Percentiles rank a stretch among this genome's conserved stretches.
These are phyloP conservation scores for Pseudolaguvia tuberculata DNA, from an alignment of 2,113 vertebrate genomes.

Conservation along the genomic window DNA sequence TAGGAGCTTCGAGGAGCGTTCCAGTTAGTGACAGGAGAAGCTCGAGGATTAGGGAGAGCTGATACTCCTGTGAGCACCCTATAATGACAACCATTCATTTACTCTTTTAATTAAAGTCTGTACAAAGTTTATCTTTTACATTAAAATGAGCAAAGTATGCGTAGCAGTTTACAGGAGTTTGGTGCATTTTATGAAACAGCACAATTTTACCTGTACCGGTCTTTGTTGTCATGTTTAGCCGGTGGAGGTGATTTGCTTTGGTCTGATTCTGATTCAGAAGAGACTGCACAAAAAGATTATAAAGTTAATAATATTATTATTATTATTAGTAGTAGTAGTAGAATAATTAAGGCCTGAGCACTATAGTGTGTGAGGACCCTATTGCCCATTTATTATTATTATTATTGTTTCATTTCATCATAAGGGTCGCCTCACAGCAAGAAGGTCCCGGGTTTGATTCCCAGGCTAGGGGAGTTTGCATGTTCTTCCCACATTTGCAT, in stretches of 20 bases:
- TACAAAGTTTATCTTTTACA: neutral
- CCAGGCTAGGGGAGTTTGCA: too few relatives aligned
- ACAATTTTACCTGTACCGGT: constrained; percentile 65
- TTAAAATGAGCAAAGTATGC: neutral
- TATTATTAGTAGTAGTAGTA: neutral
- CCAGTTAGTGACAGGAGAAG: constrained; percentile 57
- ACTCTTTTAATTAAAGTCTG: neutral
- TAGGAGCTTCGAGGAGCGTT: constrained; percentile 47
- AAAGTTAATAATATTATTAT: neutral
- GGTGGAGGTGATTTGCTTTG: constrained; percentile 62
- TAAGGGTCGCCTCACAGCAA: too few relatives aligned
- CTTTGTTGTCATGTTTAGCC: constrained; percentile 47
- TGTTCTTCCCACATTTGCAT: too few relatives aligned
- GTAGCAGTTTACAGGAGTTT: too few relatives aligned
- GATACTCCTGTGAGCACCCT: constrained; percentile 66
- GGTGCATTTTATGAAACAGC: neutral
- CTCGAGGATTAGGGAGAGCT: constrained; percentile 48
- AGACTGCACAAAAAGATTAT: constrained; percentile 52
- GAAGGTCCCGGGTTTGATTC: too few relatives aligned
- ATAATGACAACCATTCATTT: constrained; percentile 33
- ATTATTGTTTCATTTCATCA: too few relatives aligned
- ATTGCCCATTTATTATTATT: too few relatives aligned
- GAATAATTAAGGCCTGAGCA: neutral
- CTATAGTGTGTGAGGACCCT: too few relatives aligned
- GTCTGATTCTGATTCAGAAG: constrained; percentile 66